Conservation (phyloP, 2,888 invertebrate genomes). For the Laothoe populi region DNA sequence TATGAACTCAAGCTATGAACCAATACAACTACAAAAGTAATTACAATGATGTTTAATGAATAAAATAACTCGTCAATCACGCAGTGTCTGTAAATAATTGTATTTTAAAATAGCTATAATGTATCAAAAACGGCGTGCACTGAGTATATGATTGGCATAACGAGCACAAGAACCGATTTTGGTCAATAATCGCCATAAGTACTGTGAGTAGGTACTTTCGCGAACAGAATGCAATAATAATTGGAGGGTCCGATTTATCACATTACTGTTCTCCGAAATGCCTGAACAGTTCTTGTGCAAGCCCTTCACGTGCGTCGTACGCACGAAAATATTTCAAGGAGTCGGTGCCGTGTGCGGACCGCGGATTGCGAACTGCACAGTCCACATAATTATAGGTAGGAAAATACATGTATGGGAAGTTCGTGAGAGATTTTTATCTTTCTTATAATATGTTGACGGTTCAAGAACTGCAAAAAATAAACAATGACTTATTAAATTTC, state of each 20-base stretch:
- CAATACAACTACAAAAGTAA: neutral
- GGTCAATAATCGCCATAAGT: constrained; percentile 81
- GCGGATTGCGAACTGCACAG: neutral
- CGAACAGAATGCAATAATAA: constrained; percentile 82
- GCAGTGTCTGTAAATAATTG: constrained; percentile 36
- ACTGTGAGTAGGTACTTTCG: constrained; percentile 73
- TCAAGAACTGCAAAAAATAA: constrained; percentile 71
- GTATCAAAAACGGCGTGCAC: constrained; percentile 25
- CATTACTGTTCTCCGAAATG: constrained; percentile 80
- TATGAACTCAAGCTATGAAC: too few species aligned
- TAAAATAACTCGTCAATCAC: constrained; percentile 28
- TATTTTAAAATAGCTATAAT: constrained; percentile 26
- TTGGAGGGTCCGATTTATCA: constrained; percentile 83
- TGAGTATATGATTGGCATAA: constrained; percentile 75
- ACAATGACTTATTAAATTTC: constrained; percentile 56
- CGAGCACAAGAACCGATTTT: constrained; percentile 78
- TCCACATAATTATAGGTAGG: constrained; percentile 79
- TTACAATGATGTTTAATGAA: neutral
- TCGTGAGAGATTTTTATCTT: constrained; percentile 64
- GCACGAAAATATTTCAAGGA: constrained; percentile 80
- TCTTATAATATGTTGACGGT: constrained; percentile 70
- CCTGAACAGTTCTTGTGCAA: constrained; percentile 80
- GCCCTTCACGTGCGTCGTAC: constrained; percentile 80
- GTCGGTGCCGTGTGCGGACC: constrained; percentile 63
- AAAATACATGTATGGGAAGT: constrained; percentile 79